phyloP scores from a whole-genome alignment of 92 coral and sea anemone genomes.

The Parazoanthus swiftii region DNA sequence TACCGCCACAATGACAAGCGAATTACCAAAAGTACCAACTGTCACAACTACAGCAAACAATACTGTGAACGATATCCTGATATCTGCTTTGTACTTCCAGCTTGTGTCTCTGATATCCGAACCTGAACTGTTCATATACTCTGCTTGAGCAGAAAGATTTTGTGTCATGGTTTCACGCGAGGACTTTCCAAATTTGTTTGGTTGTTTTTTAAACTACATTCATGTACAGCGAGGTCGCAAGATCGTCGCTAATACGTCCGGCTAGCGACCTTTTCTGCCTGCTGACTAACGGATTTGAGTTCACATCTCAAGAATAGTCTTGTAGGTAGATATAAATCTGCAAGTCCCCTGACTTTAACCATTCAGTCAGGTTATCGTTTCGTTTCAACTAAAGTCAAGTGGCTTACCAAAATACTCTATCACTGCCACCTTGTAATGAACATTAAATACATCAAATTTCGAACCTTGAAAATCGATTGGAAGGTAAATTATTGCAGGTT shows the following conservation, averaged over 20 bases:
- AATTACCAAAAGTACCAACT: slow-evolving; percentile 34
- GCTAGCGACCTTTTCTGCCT: background rate
- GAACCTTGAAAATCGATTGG: background rate
- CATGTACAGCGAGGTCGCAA: background rate
- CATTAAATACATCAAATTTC: background rate
- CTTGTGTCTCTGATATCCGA: background rate
- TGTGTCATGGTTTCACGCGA: background rate
- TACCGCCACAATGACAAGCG: slow-evolving; percentile 26
- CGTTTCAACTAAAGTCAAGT: no score
- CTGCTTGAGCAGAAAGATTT: background rate
- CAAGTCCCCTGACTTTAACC: background rate
- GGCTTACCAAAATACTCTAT: background rate
- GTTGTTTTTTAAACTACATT: background rate
- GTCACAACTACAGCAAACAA: slow-evolving; percentile 17
- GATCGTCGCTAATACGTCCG: background rate
- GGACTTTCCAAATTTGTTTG: background rate
- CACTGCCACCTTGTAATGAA: background rate
- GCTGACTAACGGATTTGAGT: background rate
- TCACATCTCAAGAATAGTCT: no score
- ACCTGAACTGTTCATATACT: background rate
- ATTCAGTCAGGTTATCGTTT: background rate
- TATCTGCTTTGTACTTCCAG: slow-evolving; percentile 25
- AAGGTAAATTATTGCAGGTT: background rate
- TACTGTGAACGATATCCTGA: slow-evolving; percentile 20
- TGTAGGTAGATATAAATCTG: background rate